Conservation (phyloP, 2,888 invertebrate genomes). For the Rhogogaster chlorosoma region DNA sequence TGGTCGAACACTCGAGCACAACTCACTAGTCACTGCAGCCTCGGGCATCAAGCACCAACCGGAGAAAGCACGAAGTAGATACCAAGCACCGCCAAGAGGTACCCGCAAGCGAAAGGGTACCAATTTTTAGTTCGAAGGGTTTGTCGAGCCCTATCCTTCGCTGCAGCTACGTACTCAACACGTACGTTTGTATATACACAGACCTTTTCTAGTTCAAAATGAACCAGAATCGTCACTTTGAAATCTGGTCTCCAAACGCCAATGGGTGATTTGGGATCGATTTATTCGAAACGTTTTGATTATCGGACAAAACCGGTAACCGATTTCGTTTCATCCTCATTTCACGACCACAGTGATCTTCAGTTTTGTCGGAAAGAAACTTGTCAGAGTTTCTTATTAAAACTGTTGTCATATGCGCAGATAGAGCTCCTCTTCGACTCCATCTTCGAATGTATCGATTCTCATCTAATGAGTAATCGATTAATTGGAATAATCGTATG, state of each 20-base stretch:
- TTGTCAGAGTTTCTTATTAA: too few relatives aligned
- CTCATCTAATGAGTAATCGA: background rate
- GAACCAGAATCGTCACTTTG: background rate
- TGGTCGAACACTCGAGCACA: constrained; percentile 69
- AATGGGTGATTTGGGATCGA: background rate
- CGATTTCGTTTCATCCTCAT: background rate
- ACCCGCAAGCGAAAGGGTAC: constrained; percentile 72
- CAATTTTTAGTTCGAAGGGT: constrained; percentile 66
- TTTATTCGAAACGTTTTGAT: background rate
- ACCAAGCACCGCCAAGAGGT: constrained; percentile 70
- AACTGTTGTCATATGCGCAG: too few relatives aligned
- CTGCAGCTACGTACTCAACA: background rate
- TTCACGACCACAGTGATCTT: background rate
- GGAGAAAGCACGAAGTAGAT: constrained; percentile 20
- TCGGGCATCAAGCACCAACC: background rate
- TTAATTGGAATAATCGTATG: background rate
- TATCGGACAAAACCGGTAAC: background rate
- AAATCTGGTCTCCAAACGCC: background rate
- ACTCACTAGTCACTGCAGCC: constrained; percentile 70
- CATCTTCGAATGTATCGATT: background rate
- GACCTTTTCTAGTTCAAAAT: background rate
- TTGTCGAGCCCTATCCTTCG: background rate
- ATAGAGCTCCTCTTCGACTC: too few relatives aligned
- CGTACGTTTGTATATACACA: background rate
- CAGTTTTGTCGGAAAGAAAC: background rate